Conservation (phyloP, 2,113 vertebrate genomes). For the Mionectes macconnelli region DNA sequence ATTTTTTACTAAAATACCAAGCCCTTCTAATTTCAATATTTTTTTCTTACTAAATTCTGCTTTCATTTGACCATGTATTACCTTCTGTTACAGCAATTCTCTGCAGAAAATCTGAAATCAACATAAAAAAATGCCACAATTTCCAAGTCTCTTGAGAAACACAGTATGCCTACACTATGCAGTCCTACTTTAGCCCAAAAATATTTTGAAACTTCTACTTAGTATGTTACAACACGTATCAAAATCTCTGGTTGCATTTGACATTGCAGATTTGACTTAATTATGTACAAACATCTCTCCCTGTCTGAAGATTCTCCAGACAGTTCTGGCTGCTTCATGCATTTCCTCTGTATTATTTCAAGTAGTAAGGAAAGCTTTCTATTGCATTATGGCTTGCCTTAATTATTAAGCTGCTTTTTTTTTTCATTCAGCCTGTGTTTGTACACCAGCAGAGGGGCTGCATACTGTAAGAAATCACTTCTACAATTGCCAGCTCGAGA, state of each 20-base stretch:
- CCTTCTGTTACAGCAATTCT: not conserved
- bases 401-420: not conserved
- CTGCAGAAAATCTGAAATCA: not conserved
- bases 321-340: not conserved
- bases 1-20: not conserved
- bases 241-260: slow-evolving; percentile 5
- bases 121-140: not conserved
- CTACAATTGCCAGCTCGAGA: not conserved
- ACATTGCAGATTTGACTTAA: not conserved
- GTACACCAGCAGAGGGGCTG: not conserved
- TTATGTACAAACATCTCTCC: not conserved
- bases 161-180: not conserved
- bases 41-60: not conserved
- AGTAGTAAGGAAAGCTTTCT: not conserved
- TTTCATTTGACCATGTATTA: not conserved
- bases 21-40: not conserved
- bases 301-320: not conserved
- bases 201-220: not conserved
- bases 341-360: not conserved
- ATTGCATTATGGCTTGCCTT: not conserved
- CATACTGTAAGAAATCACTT: not conserved
- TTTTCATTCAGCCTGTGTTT: not conserved
- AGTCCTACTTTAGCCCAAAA: not conserved
- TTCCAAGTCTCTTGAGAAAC: not conserved
- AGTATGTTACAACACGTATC: not conserved